Conservation (phyloP, 2,113 vertebrate genomes). For the Syngnathoides biaculeatus region DNA sequence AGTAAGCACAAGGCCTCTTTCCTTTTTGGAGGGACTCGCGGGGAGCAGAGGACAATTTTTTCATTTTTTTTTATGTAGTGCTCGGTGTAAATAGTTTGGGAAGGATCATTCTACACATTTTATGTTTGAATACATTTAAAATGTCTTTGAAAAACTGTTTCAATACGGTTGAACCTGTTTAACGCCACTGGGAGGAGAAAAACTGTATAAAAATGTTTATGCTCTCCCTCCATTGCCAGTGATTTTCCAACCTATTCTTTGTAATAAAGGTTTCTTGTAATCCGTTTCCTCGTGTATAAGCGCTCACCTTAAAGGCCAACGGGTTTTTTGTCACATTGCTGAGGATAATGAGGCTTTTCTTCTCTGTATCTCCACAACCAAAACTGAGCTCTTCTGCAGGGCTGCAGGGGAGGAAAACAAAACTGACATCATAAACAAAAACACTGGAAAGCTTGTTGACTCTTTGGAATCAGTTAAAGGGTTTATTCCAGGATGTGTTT, state of each 20-base stretch:
- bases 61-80: no score
- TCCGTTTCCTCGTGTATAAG: not conserved
- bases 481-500: not conserved
- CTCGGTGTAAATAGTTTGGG: no score
- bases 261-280: not conserved
- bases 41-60: no score
- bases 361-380: constrained; percentile 88
- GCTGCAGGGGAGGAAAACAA: constrained; percentile 65
- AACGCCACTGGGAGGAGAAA: no score
- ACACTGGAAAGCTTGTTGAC: not conserved
- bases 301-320: constrained; percentile 93
- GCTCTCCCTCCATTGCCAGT: not conserved
- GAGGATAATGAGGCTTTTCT: constrained; percentile 89
- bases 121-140: no score
- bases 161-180: no score
- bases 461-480: not conserved
- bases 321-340: constrained; percentile 92
- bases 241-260: not conserved
- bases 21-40: no score
- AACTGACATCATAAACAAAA: not conserved
- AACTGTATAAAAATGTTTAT: no score
- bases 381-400: constrained; percentile 96
- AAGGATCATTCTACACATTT: no score
- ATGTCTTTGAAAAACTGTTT: no score
- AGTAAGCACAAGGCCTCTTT: no score